Conservation (phyloP, 2,113 vertebrate species). For the Arenaria interpres region DNA sequence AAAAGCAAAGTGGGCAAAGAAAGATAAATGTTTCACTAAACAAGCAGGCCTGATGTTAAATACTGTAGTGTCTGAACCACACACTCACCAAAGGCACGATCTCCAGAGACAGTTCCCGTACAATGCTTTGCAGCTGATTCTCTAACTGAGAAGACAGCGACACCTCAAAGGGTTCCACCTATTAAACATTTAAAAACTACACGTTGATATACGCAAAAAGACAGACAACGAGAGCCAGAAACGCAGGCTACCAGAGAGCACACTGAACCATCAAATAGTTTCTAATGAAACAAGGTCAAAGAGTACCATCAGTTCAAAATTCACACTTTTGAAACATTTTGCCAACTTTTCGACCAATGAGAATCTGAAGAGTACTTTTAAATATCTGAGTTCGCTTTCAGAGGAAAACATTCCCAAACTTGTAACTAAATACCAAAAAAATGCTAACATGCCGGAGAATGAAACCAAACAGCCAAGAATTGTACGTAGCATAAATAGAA, state of each 20-base stretch:
- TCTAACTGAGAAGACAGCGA: conserved; percentile 80
- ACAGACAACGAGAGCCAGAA: not conserved
- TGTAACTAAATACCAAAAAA: not conserved
- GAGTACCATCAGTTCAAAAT: not conserved
- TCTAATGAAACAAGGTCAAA: not conserved
- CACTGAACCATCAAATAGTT: not conserved
- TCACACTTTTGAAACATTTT: not conserved
- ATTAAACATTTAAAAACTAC: not conserved
- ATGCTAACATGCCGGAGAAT: not conserved
- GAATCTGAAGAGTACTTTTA: not conserved
- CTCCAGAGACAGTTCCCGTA: conserved; percentile 84
- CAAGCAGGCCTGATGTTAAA: not conserved
- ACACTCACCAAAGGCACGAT: conserved; percentile 75
- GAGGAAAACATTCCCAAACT: not conserved
- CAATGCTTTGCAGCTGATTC: conserved; percentile 74
- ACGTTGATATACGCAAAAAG: not conserved
- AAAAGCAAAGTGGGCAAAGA: not conserved
- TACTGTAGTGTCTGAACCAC: not conserved
- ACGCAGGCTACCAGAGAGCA: not conserved
- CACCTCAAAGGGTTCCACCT: conserved; percentile 89
- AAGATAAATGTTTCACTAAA: not conserved
- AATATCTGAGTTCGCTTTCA: not conserved
- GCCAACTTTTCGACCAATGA: not conserved
- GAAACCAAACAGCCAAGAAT: not conserved
- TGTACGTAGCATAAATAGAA: not conserved